Percentiles rank a stretch among this genome's conserved stretches.
Evolutionary conservation across 2,113 vertebrate species (phyloP).

Genomic region (Alethe diademata): DNA sequence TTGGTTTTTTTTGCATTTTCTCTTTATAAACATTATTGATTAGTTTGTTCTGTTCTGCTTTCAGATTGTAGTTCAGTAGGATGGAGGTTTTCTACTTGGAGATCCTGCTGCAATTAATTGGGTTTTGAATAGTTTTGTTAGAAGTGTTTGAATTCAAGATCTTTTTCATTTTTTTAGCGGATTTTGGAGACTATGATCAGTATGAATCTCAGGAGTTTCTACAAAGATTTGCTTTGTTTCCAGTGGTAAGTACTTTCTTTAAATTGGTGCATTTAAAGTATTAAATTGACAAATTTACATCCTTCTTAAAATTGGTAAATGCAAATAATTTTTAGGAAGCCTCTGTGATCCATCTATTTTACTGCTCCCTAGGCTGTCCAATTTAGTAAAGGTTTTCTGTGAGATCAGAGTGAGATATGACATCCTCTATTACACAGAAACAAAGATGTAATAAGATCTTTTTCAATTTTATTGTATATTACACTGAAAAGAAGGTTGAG

Average conservation of each 20-base stretch:
- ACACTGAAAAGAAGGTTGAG: background rate
- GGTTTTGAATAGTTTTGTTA: background rate
- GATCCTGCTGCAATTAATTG: background rate
- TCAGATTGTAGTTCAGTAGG: background rate
- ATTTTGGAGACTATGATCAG: constrained; percentile 95
- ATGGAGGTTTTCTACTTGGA: background rate
- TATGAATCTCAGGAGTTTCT: constrained; percentile 98
- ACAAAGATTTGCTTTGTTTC: constrained; percentile 94
- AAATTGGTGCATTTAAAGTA: background rate
- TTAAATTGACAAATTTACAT: background rate
- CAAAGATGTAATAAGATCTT: background rate
- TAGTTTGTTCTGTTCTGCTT: background rate
- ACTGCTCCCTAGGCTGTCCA: background rate
- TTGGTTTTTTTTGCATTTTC: background rate
- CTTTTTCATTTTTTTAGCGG: constrained; percentile 77
- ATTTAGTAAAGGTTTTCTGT: background rate
- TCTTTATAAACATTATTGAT: background rate
- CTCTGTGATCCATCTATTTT: background rate
- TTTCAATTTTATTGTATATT: background rate
- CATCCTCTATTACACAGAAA: background rate
- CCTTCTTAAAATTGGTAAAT: background rate
- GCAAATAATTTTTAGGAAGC: background rate
- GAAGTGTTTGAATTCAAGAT: constrained; percentile 13
- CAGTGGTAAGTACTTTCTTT: constrained; percentile 84
- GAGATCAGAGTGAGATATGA: background rate